Base-by-base conservation (phyloP, 2,888 invertebrate genomes). In the Neoaliturus tenellus region DNA sequence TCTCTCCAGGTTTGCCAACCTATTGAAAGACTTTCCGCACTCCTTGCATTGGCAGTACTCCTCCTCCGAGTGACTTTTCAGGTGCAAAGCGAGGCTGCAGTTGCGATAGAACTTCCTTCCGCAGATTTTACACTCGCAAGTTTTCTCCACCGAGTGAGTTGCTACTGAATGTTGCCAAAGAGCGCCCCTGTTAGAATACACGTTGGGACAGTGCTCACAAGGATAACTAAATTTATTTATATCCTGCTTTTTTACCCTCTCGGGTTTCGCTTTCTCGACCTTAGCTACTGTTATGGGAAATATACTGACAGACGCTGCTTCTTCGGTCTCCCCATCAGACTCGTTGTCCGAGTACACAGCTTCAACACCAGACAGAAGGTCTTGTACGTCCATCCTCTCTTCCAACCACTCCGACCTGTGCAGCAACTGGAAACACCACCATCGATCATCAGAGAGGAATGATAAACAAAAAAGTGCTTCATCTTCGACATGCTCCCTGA, bases 341-440 rank as follows among this genome's bases (percentile, higher is more conserved):
- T 87, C 88, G 67, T 86, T 86, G 73, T 88, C 88, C 0, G 88
- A 88, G 83, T 88, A 88, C 10, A 88, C 88, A 28, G 87, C 88
- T 86, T 88, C 87, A 10, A 88, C 87, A 20, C 86, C 85, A 58
- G 86, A 86, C 41, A 88, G 83, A 41, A 87, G 83, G 39, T 87
- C 86, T 12, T 80, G 83, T 39, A 86, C 80, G 69, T 86, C 86
- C 71, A 84, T 82, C 17, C 81, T 80, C 41, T 85, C 85, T 35
- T 84, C 85, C 55, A 85, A 73, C 82, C 84, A 85, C 80, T 78
- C 82, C 41, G 80, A 82, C 78, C 78, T 25, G 71, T 85, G 41
- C 33, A 84, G 75, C 78, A 86, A 82, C 85, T 84, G 83, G 1
- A 84, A 84, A n/a, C n/a, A n/a, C n/a, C n/a, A n/a, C n/a, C n/a